Evolutionary conservation across 1,140 invertebrate genomes (phyloP), one percentile per base, ranked within the genome.

Genomic region (Brachionus angularis): DNA sequence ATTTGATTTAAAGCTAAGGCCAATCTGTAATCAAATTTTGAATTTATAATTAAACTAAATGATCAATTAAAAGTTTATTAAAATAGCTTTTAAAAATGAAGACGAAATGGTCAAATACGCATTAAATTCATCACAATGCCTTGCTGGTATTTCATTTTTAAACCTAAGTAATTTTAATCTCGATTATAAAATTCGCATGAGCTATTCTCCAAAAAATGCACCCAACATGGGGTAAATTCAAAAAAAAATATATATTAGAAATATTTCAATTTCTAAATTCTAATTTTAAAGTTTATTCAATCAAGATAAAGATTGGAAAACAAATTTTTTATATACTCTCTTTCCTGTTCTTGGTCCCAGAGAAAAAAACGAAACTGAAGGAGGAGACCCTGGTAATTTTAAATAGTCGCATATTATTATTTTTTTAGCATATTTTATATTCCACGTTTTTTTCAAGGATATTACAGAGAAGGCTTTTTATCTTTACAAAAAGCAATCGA

Each of bases 321-420:
- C 88, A 1, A 84, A 87, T 75, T 79, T 86, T 10, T 77, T 86
- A 31, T 89, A 85, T 79, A 87, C 88, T 7, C 69, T 87, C 10
- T 88, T 87, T 76, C 87, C 88, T 75, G 76, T 80, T 27, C 83
- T 87, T 18, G 88, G 88, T 4, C 88, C 88, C 7, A 78, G 88
- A 62, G 80, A 83, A 23, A 81, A 34, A 83, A 50, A 75, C 82
- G 18, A 78, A 81, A 33, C 77, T 76, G 61, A 80, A 81, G 87
- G 87, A 27, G 86, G 86, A 75, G 79, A 77, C 73, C 88, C 87
- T 78, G 85, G 87, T 88, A 29, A 73, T 7, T 72, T 31, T 7
- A n/a, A 14, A 10, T 34, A 72, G 36, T 29, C 27, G 18, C 14
- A 72, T 47, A 44, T 71, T 67, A 34, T 21, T 23, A 2, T 27